These are phyloP conservation scores for Sternarchorhynchus goeldii DNA, from an alignment of 2,797 vertebrate genomes.

Conservation along the genomic window DNA sequence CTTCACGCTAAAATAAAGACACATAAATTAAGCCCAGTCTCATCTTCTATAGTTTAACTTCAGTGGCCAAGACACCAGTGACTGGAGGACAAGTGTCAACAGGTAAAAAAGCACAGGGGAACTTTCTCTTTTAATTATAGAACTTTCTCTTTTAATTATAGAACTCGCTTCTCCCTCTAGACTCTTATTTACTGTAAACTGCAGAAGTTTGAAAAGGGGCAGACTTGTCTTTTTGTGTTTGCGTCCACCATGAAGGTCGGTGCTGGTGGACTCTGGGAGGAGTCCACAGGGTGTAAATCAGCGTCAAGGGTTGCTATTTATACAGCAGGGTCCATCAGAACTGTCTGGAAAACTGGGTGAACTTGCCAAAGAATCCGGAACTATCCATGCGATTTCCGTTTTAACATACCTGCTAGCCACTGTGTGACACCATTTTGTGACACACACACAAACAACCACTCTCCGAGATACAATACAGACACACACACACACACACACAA, in stretches of 20 bases:
- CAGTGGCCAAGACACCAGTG: conserved; percentile 39
- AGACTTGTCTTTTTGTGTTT: conserved; percentile 57
- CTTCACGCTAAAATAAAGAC: conserved; percentile 45
- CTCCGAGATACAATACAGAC: too few relatives aligned
- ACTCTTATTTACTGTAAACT: conserved; percentile 53
- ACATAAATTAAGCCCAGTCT: conserved; percentile 42
- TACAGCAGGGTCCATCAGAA: conserved; percentile 63
- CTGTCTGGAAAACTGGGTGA: conserved; percentile 60
- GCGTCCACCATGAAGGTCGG: conserved; percentile 58
- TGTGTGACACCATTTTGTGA: neutral
- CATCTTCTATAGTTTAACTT: conserved; percentile 46
- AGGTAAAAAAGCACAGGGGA: conserved; percentile 51
- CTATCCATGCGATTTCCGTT: conserved; percentile 25
- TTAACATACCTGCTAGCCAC: neutral
- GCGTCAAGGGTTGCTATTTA: conserved; percentile 62
- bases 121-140: conserved; percentile 56
- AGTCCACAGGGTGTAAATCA: conserved; percentile 60
- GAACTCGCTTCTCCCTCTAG: conserved; percentile 40
- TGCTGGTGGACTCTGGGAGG: conserved; percentile 55
- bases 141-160: conserved; percentile 54
- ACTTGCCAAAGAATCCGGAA: conserved; percentile 51
- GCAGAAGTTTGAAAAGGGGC: conserved; percentile 53
- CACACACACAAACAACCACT: neutral
- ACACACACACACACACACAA: neutral
- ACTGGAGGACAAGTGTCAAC: conserved; percentile 44